Percentiles rank a stretch among this genome's conserved stretches.
Evolutionary conservation across 1,140 invertebrate species (phyloP).

Genomic region (Conus ventricosus): DNA sequence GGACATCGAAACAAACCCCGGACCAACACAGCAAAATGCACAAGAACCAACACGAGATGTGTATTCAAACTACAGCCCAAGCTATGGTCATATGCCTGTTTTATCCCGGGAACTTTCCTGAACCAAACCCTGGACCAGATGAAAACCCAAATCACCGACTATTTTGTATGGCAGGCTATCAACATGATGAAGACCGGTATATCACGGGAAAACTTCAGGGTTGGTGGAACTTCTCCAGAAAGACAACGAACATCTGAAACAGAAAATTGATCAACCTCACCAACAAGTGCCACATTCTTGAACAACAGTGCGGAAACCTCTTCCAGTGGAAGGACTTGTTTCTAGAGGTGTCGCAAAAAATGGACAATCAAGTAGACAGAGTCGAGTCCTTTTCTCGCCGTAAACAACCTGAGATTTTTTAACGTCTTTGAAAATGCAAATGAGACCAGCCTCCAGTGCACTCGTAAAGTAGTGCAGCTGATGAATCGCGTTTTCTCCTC

Average conservation of each 20-base stretch:
- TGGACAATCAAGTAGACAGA: neutral
- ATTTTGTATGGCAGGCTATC: too few species aligned
- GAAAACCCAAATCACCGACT: too few species aligned
- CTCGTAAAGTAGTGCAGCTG: neutral
- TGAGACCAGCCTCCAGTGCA: neutral
- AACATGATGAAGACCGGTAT: too few species aligned
- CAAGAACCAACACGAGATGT: too few species aligned
- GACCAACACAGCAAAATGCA: too few species aligned
- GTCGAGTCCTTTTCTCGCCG: neutral
- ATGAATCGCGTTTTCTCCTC: neutral
- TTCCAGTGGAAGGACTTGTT: neutral
- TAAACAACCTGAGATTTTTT: neutral
- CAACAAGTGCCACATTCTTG: neutral
- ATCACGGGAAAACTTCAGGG: too few species aligned
- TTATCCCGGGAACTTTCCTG: too few species aligned
- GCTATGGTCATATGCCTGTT: too few species aligned
- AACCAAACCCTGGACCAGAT: too few species aligned
- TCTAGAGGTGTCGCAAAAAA: neutral
- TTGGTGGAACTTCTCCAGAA: neutral
- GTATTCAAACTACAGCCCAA: too few species aligned
- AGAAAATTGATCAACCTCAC: neutral
- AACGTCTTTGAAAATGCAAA: neutral
- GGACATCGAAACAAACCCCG: too few species aligned
- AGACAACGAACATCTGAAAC: neutral
- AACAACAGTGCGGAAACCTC: neutral